A percentile compares a stretch with the other conserved stretches of the same genome.
These are phyloP conservation scores for Halcyon badia DNA, from an alignment of 2,797 vertebrate species.

Conservation along the genomic window DNA sequence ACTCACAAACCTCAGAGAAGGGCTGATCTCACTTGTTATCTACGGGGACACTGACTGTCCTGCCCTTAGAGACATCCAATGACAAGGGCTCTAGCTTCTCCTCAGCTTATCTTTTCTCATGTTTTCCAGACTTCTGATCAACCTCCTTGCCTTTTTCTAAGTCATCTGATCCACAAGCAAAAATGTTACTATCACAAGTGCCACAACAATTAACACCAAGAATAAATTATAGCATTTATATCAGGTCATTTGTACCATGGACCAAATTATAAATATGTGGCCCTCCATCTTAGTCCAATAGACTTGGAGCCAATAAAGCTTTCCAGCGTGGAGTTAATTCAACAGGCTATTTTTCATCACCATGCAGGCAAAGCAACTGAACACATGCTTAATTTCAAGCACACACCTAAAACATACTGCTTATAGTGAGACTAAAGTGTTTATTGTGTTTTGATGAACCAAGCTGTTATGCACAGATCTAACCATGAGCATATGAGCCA, in stretches of 20 bases:
- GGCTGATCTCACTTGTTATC: background rate
- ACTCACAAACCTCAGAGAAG: background rate
- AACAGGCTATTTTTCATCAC: slow-evolving; percentile 6
- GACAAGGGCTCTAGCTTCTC: background rate
- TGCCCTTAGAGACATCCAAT: background rate
- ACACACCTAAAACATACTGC: slow-evolving; percentile 12
- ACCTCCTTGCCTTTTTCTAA: background rate
- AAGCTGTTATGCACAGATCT: slow-evolving; percentile 7
- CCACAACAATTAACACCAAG: background rate
- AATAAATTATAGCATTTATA: background rate
- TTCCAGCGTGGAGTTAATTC: background rate
- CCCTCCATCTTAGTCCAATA: background rate
- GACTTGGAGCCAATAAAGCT: background rate
- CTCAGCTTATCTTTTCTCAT: background rate
- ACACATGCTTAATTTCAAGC: slow-evolving; percentile 17
- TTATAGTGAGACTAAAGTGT: background rate
- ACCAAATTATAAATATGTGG: background rate
- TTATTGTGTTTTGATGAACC: slow-evolving; percentile 52
- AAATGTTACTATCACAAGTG: background rate
- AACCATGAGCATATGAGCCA: background rate
- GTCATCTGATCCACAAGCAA: background rate
- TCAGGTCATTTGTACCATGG: background rate
- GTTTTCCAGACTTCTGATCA: background rate
- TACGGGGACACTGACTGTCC: background rate
- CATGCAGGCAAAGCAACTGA: slow-evolving; percentile 15